Evolutionary conservation across 2,888 invertebrate species (phyloP), one percentile per base, ranked within the genome.

Genomic region (Torymus tubicola): DNA sequence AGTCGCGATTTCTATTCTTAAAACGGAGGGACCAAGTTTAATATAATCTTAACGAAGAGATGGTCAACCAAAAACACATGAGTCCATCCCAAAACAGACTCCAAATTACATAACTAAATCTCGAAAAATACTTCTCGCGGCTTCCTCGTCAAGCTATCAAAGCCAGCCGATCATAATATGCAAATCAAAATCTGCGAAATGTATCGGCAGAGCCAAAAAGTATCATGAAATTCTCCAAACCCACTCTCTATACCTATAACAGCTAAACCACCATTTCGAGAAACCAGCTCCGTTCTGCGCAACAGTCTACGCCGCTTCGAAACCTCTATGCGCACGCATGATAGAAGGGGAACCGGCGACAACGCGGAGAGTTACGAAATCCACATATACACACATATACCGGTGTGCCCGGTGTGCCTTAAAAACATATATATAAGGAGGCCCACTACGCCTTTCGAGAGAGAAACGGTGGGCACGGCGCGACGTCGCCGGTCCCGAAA

Each of bases 281-380:
- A 65, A 60, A 70, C 13, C 24, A 12, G 50, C 11, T 50, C 24
- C 67, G 67, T 13, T 67, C 14, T 24, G 65, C 52, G 50, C 12
- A 2, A 16, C 31, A 31, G 31, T 3, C 4, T 31, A 31, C 24
- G 3, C 3, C 8, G 3, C 31, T 31, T 8, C 31, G 8, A 31
- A 31, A 31, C 31, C 31, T 3, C 31, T 2, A 8, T 0, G 31
- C 31, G 31, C 2, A 1, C 31, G 8, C 31, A 5, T 31, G 31
- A 1, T 31, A 31, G 31, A 31, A 8, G 31, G 31, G 31, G 31
- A 31, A 31, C 31, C 31, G 31, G 31, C 31, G 31, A 31, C 31
- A 31, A 31, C 31, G 31, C 5, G 5, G 31, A 21, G 57, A 16
- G 58, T 80, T 80, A 75, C 70, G 70, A 80, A 75, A 75, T 60